Base-by-base conservation (phyloP, 2,888 invertebrate genomes). In the Cartodere bifasciata region DNA sequence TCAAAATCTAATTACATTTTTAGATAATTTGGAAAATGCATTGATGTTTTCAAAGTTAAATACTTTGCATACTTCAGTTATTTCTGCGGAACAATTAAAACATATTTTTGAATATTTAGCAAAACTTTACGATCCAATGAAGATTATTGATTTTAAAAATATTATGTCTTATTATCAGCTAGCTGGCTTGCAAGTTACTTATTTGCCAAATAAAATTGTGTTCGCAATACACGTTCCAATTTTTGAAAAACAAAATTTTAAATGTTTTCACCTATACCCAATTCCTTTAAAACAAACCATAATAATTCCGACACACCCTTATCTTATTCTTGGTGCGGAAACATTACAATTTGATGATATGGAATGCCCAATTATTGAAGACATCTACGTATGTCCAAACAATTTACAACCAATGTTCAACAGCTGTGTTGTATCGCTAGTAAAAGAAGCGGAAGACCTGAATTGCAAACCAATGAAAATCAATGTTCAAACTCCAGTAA, bases 1-100 rank as follows among this genome's bases (percentile, higher is more conserved):
- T 22, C 35, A 43, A 38, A 36, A 36, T 31, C 20, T 43, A 29
- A 37, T 42, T 13, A 32, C 28, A n/a, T 29, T 40, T 15, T 15
- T 43, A 17, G 38, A 43, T 24, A 42, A 38, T 27, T 21, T 43
- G 5, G 41, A 43, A 36, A 37, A 43, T 16, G 38, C 41, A 11
- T 32, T 43, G 12, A 37, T 35, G 28, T 43, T 43, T 22, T 31
- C 36, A 7, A 38, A 40, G 38, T 24, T 43, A 27, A 42, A 38
- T 12, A 34, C 37, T 14, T 28, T 40, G n/a, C 41, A 40, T 32
- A 37, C 23, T 15, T 28, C 32, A 6, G 29, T 42, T 9, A 23
- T 42, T 16, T 29, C 32, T 3, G 12, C 21, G 10, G 21, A 11
- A 17, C 28, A 42, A 16, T 16, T 42, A 24, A 11, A 26, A 16